Conservation (phyloP, 2,113 vertebrate genomes). For the Dipodomys stephensi region DNA sequence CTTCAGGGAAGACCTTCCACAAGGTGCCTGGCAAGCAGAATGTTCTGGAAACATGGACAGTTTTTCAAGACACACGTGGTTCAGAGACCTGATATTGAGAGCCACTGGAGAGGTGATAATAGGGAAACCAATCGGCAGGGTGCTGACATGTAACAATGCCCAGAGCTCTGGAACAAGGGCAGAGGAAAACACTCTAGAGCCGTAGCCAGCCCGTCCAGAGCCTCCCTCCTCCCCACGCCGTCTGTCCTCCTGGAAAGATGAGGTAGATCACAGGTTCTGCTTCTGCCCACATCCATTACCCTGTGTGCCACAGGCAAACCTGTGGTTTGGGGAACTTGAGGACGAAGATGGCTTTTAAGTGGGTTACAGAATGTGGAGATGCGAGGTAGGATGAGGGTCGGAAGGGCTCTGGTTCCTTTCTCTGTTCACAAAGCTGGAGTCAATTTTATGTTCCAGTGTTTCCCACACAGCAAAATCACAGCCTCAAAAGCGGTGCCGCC, state of each 20-base stretch:
- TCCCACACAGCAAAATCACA: constrained; percentile 41
- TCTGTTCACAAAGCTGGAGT: constrained; percentile 49
- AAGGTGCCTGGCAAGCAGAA: rapidly evolving
- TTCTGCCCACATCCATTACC: background rate
- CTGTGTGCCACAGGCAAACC: background rate
- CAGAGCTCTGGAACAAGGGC: background rate
- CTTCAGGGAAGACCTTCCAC: background rate
- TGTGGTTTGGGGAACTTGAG: background rate
- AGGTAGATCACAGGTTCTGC: background rate
- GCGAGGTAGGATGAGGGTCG: background rate
- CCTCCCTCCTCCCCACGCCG: no score
- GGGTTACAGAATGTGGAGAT: constrained; percentile 25
- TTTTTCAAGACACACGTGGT: background rate
- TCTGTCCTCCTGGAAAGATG: background rate
- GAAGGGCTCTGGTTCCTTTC: background rate
- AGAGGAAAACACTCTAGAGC: background rate
- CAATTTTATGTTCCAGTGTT: constrained; percentile 26
- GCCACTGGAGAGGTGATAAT: background rate
- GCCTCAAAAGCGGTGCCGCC: constrained; percentile 14
- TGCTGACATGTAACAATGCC: rapidly evolving
- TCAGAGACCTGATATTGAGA: background rate
- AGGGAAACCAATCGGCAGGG: rapidly evolving
- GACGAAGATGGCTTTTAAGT: background rate
- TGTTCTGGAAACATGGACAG: rapidly evolving
- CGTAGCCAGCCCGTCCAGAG: no score